Base-by-base conservation (phyloP, 2,888 invertebrate genomes). In the Acanthococcus lagerstroemiae region DNA sequence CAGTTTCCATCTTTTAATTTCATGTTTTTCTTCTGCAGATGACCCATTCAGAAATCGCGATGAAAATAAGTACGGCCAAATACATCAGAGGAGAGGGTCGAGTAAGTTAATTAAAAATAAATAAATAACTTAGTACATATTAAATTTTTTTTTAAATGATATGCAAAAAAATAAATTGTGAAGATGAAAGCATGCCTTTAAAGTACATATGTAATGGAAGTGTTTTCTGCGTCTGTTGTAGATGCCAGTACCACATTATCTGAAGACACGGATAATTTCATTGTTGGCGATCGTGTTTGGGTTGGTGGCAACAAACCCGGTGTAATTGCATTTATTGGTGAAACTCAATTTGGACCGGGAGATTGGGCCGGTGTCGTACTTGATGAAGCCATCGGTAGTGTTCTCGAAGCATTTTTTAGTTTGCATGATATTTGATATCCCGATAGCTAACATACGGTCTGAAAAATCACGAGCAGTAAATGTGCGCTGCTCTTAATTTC, bases 311-410 rank as follows among this genome's bases (percentile, higher is more conserved):
- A 85, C 61, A 95, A 95, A 75, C 85, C 92, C 2, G 96, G 95
- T 37, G 86, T 87, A 74, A 90, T 97, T 72, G 91, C 94, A 46
- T 96, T 89, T 77, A 87, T 95, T 66, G 94, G 96, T 27, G 92
- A 92, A 74, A 94, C 95, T 60, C 91, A 95, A 76, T 96, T 97
- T 79, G 96, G 95, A 17, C 92, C 94, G 21, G 97, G 97, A 68
- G 93, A 96, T 71, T 99, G 96, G 96, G 96, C 95, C 56, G 96
- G 96, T 58, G 86, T 99, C 68, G 96, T 94, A 68, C 84, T 99
- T 71, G 96, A 96, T 77, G 92, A 95, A 72, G 85, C 94, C 46
- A 87, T 91, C 73, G 97, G 96, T 88, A 80, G 79, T 79, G 71
- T 67, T 46, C 37, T 37, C 2, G 4, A 12, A 52, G 12, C 15